Evolutionary conservation across 2,797 vertebrate genomes (phyloP), one percentile per base, ranked within the genome.

Genomic region (Fringilla coelebs): DNA sequence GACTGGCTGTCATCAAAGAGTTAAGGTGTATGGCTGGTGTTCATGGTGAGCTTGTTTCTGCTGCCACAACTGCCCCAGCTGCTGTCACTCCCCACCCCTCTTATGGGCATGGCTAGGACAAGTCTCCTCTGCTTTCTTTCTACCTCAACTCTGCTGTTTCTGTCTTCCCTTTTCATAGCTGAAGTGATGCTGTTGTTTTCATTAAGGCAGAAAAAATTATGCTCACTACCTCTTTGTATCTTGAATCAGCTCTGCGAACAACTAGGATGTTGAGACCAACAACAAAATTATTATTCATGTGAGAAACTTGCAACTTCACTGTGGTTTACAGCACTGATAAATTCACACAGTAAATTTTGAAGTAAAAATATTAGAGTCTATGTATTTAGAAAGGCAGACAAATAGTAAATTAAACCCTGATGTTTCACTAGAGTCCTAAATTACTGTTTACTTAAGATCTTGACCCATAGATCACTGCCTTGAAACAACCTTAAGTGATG

Each of bases 81-180:
- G 40, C 24, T 49, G 19, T 31, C 49, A 43, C 49, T 62, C 19
- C 49, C 26, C 10, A 11, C 3, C 26, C 16, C 12, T 40, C 49
- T 68, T 3, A 0, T 17, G 7, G n/a, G 13, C n/a, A 32, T 3
- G 1, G 45, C n/a, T 15, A 67, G 61, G 22, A 61, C 3, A 5
- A 19, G 31, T 78, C 7, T 13, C 19, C 31, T 70, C 66, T 63
- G 55, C 72, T 49, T 65, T 63, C 45, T 63, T 68, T 71, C 41
- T 10, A 71, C 19, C 54, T 80, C 34, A 74, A 18, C 32, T 77
- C 81, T 55, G 34, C 24, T 71, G 3, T 49, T 77, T 71, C n/a
- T 38, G 4, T 49, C 32, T 63, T 67, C 25, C 16, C 10, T 74
- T 85, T 82, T 31, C 61, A 41, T 12, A 57, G 61, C 32, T 80